phyloP scores from a whole-genome alignment of 1,140 invertebrate species.

The Leptestheria dahalacensis region DNA sequence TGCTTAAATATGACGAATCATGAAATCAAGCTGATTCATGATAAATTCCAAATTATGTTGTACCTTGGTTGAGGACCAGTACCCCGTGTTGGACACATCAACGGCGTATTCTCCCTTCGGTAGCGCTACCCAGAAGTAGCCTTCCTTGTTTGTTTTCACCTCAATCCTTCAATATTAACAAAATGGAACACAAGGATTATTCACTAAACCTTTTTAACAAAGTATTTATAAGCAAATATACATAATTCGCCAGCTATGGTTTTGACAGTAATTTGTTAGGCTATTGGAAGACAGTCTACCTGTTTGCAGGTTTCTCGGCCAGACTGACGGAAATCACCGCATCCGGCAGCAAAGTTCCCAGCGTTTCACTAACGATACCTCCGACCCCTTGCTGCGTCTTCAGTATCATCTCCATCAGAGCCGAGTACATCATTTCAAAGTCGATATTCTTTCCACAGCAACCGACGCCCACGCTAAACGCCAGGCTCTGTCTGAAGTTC shows the following conservation, averaged over 20 bases:
- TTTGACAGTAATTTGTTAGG: too few relatives aligned
- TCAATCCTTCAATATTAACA: background rate
- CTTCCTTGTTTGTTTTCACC: background rate
- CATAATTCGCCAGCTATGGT: too few relatives aligned
- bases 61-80: background rate
- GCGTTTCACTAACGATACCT: background rate
- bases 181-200: background rate
- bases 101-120: slow-evolving; percentile 6
- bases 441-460: background rate
- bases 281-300: background rate
- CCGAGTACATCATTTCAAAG: background rate
- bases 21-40: too few relatives aligned
- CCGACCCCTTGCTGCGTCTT: background rate
- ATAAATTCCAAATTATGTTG: too few relatives aligned
- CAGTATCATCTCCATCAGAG: background rate
- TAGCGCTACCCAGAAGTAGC: slow-evolving; percentile 2
- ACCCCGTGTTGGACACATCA: background rate
- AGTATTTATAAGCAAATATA: too few relatives aligned
- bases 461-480: background rate
- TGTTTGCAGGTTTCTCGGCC: background rate
- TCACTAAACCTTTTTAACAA: too few relatives aligned
- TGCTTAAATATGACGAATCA: too few relatives aligned
- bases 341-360: background rate
- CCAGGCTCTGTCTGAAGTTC: background rate
- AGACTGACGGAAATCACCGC: background rate